phyloP scores from a whole-genome alignment of 1,140 invertebrate genomes.

The Leptinotarsa defecta region DNA sequence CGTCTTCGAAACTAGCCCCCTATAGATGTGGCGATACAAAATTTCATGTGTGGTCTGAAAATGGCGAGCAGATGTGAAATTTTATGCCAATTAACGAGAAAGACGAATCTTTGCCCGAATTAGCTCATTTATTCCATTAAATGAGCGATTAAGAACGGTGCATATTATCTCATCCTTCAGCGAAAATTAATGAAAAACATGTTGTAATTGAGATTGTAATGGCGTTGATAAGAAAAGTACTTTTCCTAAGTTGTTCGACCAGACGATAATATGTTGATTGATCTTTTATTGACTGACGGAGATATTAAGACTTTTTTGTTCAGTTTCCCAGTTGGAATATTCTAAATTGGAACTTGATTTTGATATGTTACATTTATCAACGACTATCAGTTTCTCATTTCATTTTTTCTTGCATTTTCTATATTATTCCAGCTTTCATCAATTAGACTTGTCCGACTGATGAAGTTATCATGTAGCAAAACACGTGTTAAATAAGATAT shows the following conservation, averaged over 20 bases:
- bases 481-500: too few species aligned
- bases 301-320: too few species aligned
- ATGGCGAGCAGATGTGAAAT: slow-evolving; percentile 28
- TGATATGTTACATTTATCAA: too few species aligned
- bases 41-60: slow-evolving; percentile 23
- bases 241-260: background rate
- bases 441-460: too few species aligned
- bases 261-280: too few species aligned
- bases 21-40: slow-evolving; percentile 9
- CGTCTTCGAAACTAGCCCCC: background rate
- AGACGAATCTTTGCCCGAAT: slow-evolving; percentile 21
- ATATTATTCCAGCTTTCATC: too few species aligned
- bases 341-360: too few species aligned
- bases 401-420: too few species aligned
- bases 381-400: too few species aligned
- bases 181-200: slow-evolving; percentile 16
- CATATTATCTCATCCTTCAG: slow-evolving; percentile 10
- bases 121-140: slow-evolving; percentile 26
- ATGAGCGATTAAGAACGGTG: slow-evolving; percentile 10
- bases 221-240: background rate
- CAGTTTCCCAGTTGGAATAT: too few species aligned
- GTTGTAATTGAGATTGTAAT: slow-evolving; percentile 4
- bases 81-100: slow-evolving; percentile 27
- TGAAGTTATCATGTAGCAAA: too few species aligned
- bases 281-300: too few species aligned